A percentile compares a stretch with the other conserved stretches of the same genome.
Evolutionary conservation across 2,888 invertebrate genomes (phyloP).

Genomic region (Lydus trimaculatus): DNA sequence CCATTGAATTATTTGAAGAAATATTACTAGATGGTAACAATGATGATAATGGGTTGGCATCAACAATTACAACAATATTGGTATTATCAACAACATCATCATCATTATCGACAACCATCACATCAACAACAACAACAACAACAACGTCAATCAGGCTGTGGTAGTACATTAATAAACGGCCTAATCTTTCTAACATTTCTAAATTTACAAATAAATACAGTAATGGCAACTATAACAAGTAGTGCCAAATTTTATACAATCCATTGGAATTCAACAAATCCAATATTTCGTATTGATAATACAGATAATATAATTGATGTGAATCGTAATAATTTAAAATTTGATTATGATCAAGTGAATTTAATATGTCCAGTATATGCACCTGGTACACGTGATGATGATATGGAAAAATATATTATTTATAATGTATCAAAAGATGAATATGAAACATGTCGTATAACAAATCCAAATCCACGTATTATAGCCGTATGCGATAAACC

Average conservation of each 20-base stretch:
- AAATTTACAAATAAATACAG: slow-evolving; percentile 50
- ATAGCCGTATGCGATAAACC: slow-evolving; percentile 97
- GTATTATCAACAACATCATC: not conserved
- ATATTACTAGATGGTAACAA: not conserved
- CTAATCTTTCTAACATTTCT: slow-evolving; percentile 50
- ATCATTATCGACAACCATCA: not conserved
- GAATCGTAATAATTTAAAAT: slow-evolving; percentile 87
- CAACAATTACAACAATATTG: not conserved
- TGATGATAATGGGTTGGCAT: slow-evolving; percentile 44
- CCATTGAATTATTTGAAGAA: not conserved
- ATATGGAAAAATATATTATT: slow-evolving; percentile 94
- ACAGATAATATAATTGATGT: slow-evolving; percentile 97
- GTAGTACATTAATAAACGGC: slow-evolving; percentile 39
- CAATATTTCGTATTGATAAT: slow-evolving; percentile 91
- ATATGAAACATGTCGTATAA: slow-evolving; percentile 95
- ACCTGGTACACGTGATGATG: slow-evolving; percentile 85
- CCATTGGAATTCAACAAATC: slow-evolving; percentile 61
- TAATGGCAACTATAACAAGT: slow-evolving; percentile 55
- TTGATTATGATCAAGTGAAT: slow-evolving; percentile 95
- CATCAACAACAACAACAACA: not conserved
- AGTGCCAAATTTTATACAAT: slow-evolving; percentile 60
- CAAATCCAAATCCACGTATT: slow-evolving; percentile 90
- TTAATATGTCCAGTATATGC: slow-evolving; percentile 94
- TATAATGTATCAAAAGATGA: slow-evolving; percentile 97
- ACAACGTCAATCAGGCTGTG: slow-evolving; percentile 5